phyloP scores from a whole-genome alignment of 2,888 invertebrate species.

The Girardia tigrina region DNA sequence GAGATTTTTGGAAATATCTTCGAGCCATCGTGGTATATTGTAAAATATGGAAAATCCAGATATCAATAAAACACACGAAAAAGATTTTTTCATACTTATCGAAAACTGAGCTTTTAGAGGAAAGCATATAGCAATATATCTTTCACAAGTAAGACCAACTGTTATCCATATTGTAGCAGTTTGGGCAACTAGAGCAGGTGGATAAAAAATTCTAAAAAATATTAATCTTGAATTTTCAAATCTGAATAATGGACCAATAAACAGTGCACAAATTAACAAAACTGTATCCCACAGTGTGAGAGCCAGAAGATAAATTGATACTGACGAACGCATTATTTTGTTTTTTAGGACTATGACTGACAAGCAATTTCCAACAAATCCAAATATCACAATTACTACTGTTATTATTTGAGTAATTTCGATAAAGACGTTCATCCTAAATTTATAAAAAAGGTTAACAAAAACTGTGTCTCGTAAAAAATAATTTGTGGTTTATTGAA shows the following conservation, averaged over 20 bases:
- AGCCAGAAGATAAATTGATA: constrained; percentile 28
- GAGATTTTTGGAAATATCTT: constrained; percentile 37
- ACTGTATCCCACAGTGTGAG: constrained; percentile 27
- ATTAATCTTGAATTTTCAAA: neutral
- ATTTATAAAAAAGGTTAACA: neutral
- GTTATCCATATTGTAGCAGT: constrained; percentile 41
- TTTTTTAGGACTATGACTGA: constrained; percentile 27
- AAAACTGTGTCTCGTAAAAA: too few species aligned
- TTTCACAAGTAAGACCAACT: constrained; percentile 40
- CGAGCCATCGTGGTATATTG: constrained; percentile 40
- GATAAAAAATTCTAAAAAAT: constrained; percentile 38
- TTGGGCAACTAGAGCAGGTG: constrained; percentile 39
- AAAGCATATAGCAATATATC: constrained; percentile 40
- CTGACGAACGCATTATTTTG: neutral
- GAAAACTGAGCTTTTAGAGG: constrained; percentile 39
- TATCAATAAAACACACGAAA: neutral
- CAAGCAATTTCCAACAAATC: constrained; percentile 15
- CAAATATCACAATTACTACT: neutral
- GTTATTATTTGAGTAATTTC: neutral
- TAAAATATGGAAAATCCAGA: constrained; percentile 36
- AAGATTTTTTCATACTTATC: neutral
- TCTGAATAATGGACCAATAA: neutral
- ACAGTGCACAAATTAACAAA: constrained; percentile 8
- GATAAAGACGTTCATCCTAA: neutral
- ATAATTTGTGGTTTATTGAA: too few species aligned